Conservation (phyloP, 2,797 vertebrate genomes). For the Hydrolagus colliei region DNA sequence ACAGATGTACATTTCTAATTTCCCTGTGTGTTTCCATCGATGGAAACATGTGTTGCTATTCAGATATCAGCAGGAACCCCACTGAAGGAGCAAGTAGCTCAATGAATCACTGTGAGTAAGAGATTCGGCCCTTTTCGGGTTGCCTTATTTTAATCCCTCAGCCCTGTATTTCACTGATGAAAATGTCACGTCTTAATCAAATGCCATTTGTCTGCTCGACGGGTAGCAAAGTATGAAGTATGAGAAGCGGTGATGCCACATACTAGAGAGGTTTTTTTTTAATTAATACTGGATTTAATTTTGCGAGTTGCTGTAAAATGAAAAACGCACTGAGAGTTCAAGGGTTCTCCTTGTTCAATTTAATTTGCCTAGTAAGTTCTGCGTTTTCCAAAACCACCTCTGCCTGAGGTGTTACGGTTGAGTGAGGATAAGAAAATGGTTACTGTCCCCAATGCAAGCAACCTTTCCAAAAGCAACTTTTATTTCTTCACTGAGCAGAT, state of each 20-base stretch:
- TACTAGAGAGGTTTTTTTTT: neutral
- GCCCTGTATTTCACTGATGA: constrained; percentile 46
- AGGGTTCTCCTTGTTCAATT: too few relatives aligned
- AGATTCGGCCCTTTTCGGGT: neutral
- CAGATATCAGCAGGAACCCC: neutral
- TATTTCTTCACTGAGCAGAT: too few relatives aligned
- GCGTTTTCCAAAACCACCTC: too few relatives aligned
- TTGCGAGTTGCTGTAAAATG: too few relatives aligned
- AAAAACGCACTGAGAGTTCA: too few relatives aligned
- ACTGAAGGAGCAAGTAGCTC: neutral
- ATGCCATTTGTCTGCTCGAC: constrained; percentile 49
- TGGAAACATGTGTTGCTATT: neutral
- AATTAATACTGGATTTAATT: neutral
- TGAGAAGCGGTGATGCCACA: neutral
- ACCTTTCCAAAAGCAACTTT: too few relatives aligned
- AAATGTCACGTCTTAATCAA: constrained; percentile 58
- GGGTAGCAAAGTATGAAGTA: constrained; percentile 35
- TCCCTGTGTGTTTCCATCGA: too few relatives aligned
- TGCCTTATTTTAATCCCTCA: constrained; percentile 11
- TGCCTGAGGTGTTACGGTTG: too few relatives aligned
- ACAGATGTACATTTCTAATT: too few relatives aligned
- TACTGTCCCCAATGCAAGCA: neutral
- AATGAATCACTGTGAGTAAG: neutral
- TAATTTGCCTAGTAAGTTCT: too few relatives aligned
- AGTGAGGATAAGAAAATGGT: neutral